Evolutionary conservation across 2,113 vertebrate species (phyloP).

Genomic region (Epinephelus lanceolatus): DNA sequence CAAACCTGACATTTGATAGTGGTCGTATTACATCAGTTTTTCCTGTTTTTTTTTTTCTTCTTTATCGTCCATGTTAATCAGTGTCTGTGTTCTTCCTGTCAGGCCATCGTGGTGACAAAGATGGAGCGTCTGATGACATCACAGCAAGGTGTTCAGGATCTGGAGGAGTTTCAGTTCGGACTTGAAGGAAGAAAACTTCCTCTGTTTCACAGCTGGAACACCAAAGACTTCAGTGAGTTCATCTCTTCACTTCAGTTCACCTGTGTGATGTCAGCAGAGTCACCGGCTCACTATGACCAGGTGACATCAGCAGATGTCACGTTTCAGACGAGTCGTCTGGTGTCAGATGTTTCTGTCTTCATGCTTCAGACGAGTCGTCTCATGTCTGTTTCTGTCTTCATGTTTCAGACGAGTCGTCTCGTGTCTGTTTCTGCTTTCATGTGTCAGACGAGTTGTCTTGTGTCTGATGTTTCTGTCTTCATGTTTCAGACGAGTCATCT

Average conservation of each 20-base stretch:
- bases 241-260: not conserved
- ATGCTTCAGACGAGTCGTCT: no score
- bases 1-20: no score
- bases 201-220: slow-evolving; percentile 92
- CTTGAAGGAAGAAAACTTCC: slow-evolving; percentile 69
- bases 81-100: not conserved
- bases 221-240: slow-evolving; percentile 88
- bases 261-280: not conserved
- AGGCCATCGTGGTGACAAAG: slow-evolving; percentile 82
- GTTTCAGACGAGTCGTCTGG: not conserved
- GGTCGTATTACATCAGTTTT: no score
- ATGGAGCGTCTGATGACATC: slow-evolving; percentile 91
- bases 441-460: no score
- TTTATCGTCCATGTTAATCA: no score
- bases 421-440: no score
- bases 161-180: slow-evolving; percentile 88
- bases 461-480: no score
- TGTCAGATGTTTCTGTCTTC: no score
- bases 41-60: not conserved
- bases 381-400: no score
- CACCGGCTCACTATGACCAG: not conserved
- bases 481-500: no score
- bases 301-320: no score
- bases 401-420: no score
- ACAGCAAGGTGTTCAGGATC: slow-evolving; percentile 88